These are phyloP conservation scores for Monodelphis domestica DNA, from an alignment of 2,797 vertebrate genomes.

Conservation along the genomic window DNA sequence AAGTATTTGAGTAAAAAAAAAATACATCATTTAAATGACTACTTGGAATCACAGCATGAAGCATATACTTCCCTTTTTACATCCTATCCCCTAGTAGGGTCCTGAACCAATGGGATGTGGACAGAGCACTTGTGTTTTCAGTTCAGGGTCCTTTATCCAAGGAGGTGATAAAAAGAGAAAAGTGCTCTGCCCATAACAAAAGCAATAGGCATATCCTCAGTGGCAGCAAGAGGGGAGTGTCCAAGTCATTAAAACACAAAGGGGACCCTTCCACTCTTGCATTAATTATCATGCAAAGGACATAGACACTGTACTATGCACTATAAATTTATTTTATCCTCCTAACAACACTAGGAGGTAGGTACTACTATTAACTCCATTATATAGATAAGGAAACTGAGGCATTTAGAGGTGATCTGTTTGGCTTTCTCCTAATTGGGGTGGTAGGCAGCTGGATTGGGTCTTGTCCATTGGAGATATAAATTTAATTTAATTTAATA, in stretches of 20 bases:
- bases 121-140: neutral
- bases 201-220: neutral
- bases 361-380: neutral
- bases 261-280: neutral
- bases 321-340: neutral
- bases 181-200: neutral
- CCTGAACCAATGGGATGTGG: neutral
- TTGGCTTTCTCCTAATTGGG: neutral
- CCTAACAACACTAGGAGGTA: neutral
- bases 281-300: neutral
- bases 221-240: neutral
- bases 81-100: neutral
- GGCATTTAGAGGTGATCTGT: too few relatives aligned
- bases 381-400: slow-evolving; percentile 20
- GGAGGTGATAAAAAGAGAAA: neutral
- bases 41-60: neutral
- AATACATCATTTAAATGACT: neutral
- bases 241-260: neutral
- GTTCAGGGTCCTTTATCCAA: neutral
- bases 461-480: too few relatives aligned
- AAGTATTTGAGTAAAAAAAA: neutral
- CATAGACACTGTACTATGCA: neutral
- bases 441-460: neutral
- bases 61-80: neutral
- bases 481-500: too few relatives aligned